Evolutionary conservation across 2,888 invertebrate genomes (phyloP), one percentile per base, ranked within the genome.

Genomic region (Zeuzera pyrina): DNA sequence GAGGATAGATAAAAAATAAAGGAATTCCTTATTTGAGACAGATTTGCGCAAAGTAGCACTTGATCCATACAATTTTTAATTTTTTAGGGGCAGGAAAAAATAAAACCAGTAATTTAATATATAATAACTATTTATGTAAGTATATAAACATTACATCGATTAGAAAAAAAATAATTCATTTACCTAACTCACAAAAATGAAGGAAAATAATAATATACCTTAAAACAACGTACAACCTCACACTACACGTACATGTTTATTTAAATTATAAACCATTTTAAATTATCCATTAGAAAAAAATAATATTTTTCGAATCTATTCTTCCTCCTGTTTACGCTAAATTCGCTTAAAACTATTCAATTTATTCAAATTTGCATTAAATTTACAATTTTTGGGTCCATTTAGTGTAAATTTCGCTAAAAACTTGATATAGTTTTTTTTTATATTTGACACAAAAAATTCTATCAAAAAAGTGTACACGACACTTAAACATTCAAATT

Each of bases 61-160:
- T n/a, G n/a, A n/a, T n/a, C n/a, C n/a, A 1, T 7, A 19, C 8
- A 8, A 1, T 19, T 19, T 5, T 19, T 8, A 19, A 7, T 19
- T 8, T 19, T 19, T 19, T 19, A 19, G 19, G 19, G 8, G 8
- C 11, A 25, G 1, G 10, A 12, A 12, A 3, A 6, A 78, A 78
- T 78, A 62, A 78, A 78, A 79, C 78, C 31, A 76, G 47, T 45
- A 46, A 64, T 69, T 48, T 57, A 78, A 77, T 79, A 79, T 78
- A 81, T 79, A 78, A 79, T 83, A 83, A 83, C 81, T 83, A 83
- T 83, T 76, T 79, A 81, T 78, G 72, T 79, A 81, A 76, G 71
- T 81, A 77, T 81, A 81, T 78, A 81, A 81, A 83, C 81, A 77
- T 78, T 76, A 81, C 78, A 81, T 77, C 60, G 63, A 79, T 69